These are phyloP conservation scores for Limanda limanda DNA, from an alignment of 2,113 vertebrate genomes.

Conservation along the genomic window DNA sequence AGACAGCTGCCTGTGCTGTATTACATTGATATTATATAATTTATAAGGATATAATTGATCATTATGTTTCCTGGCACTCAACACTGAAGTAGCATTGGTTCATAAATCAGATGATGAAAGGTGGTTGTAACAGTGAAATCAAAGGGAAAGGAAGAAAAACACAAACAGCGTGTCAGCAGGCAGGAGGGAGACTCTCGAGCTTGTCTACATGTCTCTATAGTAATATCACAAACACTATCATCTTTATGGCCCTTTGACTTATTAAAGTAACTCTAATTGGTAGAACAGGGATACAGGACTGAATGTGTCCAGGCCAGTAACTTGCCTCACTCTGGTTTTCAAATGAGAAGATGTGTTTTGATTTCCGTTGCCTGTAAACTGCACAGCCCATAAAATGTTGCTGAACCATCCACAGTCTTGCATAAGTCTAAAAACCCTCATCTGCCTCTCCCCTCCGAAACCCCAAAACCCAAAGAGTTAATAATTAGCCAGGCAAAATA, in stretches of 20 bases:
- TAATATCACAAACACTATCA: constrained; percentile 40
- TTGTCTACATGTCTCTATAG: constrained; percentile 20
- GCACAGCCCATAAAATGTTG: constrained; percentile 21
- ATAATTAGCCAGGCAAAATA: constrained; percentile 80
- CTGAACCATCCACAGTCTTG: constrained; percentile 35
- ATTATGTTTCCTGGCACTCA: constrained; percentile 75
- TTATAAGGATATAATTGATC: constrained; percentile 74
- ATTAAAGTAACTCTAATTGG: constrained; percentile 26
- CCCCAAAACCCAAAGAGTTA: constrained; percentile 52
- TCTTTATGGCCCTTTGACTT: constrained; percentile 17
- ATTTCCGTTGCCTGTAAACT: constrained; percentile 62
- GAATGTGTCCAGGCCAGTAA: constrained; percentile 1
- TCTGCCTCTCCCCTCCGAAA: constrained; percentile 12
- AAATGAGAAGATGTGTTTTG: constrained; percentile 33
- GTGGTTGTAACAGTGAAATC: constrained; percentile 55
- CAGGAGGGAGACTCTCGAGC: constrained; percentile 7
- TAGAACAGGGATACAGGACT: constrained; percentile 16
- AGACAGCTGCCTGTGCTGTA: constrained; percentile 64
- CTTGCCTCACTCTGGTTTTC: background rate
- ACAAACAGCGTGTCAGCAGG: constrained; percentile 47
- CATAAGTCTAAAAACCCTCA: constrained; percentile 28
- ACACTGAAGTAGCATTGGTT: constrained; percentile 42
- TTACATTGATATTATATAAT: constrained; percentile 72
- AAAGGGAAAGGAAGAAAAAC: constrained; percentile 50
- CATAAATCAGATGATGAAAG: constrained; percentile 77